phyloP scores from a whole-genome alignment of 1,140 invertebrate genomes.

The Leptinotarsa defecta region DNA sequence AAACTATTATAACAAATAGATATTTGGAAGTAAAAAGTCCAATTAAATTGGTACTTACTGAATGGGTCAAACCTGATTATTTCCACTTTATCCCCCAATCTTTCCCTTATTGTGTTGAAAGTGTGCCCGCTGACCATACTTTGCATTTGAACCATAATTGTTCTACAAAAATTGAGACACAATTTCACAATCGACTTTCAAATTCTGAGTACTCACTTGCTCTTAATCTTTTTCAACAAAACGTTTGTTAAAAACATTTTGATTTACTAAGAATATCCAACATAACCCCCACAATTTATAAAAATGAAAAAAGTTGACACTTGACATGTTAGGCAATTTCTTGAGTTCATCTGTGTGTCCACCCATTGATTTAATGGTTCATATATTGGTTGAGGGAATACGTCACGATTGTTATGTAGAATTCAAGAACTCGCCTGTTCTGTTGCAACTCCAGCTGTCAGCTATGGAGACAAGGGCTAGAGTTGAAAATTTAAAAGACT shows the following conservation, averaged over 20 bases:
- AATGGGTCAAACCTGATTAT: conserved; percentile 75
- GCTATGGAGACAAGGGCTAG: too few species aligned
- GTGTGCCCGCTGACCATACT: conserved; percentile 78
- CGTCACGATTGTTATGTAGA: too few species aligned
- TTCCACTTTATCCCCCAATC: conserved; percentile 79
- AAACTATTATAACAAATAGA: too few species aligned
- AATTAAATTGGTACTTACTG: conserved; percentile 62
- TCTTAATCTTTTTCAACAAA: conserved; percentile 52
- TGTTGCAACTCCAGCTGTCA: too few species aligned
- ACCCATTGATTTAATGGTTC: too few species aligned
- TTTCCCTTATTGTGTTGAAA: conserved; percentile 67
- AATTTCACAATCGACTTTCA: conserved; percentile 5
- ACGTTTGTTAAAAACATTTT: conserved; percentile 53
- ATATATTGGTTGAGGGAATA: too few species aligned
- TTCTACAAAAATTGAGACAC: conserved; percentile 57
- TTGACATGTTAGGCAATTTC: too few species aligned
- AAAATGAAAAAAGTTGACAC: too few species aligned
- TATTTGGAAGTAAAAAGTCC: too few species aligned
- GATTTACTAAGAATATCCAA: background rate
- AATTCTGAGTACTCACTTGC: conserved; percentile 46
- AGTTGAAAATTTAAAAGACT: too few species aligned
- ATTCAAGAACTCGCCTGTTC: too few species aligned
- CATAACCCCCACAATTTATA: background rate
- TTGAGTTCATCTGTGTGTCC: too few species aligned
- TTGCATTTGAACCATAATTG: conserved; percentile 75